Base-by-base conservation (phyloP, 92 coral and sea anemone genomes). In the Hydrozoanthus gracilis region DNA sequence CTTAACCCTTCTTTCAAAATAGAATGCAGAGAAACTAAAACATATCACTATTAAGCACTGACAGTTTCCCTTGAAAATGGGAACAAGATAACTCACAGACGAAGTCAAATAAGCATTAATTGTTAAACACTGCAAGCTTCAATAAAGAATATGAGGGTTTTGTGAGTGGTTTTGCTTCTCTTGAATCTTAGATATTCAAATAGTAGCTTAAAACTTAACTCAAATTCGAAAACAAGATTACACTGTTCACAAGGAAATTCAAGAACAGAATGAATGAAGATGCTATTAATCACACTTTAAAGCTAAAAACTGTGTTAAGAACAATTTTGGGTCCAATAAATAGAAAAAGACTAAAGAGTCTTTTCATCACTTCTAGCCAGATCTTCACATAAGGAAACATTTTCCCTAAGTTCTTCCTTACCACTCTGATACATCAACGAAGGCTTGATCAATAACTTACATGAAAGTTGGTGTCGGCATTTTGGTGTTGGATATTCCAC, bases 381-480 rank as follows among this genome's bases (percentile, higher is more conserved):
- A 15, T 62, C 70, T 64, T 46, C 16, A 49, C 51, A 78, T 3
- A 80, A 16, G 47, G 18, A 64, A 1, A 11, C 71, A 16, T 11
- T 49, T 39, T 78, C 17, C 7, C 18, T 27, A 51, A 5, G 20
- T 11, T 15, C 2, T 16, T 79, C 73, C 11, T 61, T 79, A n/a
- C 6, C 71, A 78, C 8, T 14, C 18, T 5, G 45, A 64, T 48
- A 80, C 49, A 48, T 67, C 49, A 44, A 16, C 44, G 44, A 48
- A 49, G 35, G 17, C 62, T 65, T 49, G 73, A 74, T 9, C 3
- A 80, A n/a, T 17, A 70, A 80, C 85, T 80, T 80, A 80, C 85
- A 80, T 80, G 56, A 80, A 80, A 48, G 85, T 80, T 80, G 85
- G 85, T 80, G 85, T 80, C 18, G 85, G 85, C 85, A 80, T 80